Evolutionary conservation across 2,888 invertebrate species (phyloP).

Genomic region (Amphiduros pacificus): DNA sequence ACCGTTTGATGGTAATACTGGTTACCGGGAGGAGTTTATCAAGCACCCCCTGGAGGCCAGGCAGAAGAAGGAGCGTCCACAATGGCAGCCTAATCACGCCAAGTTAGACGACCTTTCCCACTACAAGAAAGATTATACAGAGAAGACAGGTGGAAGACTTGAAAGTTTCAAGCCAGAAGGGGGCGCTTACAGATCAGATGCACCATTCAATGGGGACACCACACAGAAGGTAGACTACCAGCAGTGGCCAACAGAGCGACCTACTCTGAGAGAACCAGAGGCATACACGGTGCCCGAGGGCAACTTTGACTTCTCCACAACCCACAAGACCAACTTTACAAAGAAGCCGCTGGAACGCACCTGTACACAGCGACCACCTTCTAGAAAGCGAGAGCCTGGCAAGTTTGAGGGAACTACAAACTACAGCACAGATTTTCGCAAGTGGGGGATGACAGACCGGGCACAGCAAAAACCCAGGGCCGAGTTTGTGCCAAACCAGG

Average conservation of each 20-base stretch:
- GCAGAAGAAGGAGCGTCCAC: constrained; percentile 38
- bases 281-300: constrained; percentile 51
- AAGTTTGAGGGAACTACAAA: constrained; percentile 38
- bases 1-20: constrained; percentile 55
- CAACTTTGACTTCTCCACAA: constrained; percentile 52
- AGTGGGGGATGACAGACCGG: constrained; percentile 37
- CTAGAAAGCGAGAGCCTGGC: constrained; percentile 16
- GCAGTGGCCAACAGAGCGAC: constrained; percentile 39
- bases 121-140: constrained; percentile 46
- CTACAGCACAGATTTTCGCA: constrained; percentile 37
- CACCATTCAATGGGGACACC: constrained; percentile 55
- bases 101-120: constrained; percentile 53
- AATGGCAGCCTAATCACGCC: constrained; percentile 43
- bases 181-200: constrained; percentile 48
- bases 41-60: constrained; percentile 48
- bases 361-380: constrained; percentile 17
- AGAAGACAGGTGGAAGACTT: constrained; percentile 29
- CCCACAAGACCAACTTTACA: constrained; percentile 45
- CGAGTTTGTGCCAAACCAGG: constrained; percentile 50
- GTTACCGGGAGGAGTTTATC: constrained; percentile 52
- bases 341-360: constrained; percentile 40
- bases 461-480: constrained; percentile 34
- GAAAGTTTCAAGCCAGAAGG: constrained; percentile 53
- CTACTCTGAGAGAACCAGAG: constrained; percentile 44
- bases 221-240: constrained; percentile 39